Evolutionary conservation across 2,113 vertebrate species (phyloP).

Genomic region (Leucopsar rothschildi): DNA sequence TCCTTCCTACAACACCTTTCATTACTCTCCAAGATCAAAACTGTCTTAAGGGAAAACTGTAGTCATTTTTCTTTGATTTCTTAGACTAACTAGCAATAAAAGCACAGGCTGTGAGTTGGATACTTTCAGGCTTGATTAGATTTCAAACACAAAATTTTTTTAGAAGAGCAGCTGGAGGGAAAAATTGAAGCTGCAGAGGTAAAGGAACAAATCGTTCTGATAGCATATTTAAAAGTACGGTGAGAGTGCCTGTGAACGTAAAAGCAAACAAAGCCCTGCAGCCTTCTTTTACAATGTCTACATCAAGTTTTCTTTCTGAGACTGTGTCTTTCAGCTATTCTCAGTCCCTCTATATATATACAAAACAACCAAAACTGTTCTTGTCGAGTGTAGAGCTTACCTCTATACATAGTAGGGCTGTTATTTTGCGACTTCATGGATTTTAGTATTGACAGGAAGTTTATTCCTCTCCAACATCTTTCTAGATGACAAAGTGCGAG

Average conservation of each 20-base stretch:
- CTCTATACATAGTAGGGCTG: neutral
- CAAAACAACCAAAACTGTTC: neutral
- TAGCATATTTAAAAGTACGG: neutral
- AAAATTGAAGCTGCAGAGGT: neutral
- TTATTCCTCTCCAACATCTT: neutral
- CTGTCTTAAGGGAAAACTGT: neutral
- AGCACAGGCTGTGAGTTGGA: neutral
- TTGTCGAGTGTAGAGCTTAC: neutral
- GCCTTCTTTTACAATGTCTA: neutral
- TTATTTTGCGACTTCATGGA: neutral
- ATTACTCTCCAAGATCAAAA: neutral
- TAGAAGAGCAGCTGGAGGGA: slow-evolving; percentile 10
- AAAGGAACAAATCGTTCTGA: slow-evolving; percentile 4
- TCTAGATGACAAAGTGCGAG: neutral
- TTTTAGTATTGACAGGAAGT: neutral
- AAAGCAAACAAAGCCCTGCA: slow-evolving; percentile 16
- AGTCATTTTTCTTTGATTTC: neutral
- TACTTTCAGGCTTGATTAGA: slow-evolving; percentile 18
- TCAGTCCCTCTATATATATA: neutral
- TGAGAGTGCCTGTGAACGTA: neutral
- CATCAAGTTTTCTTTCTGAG: neutral
- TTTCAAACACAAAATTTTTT: slow-evolving; percentile 2
- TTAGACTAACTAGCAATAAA: neutral
- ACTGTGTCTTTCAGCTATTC: neutral
- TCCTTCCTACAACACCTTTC: neutral